A percentile compares a stretch with the other conserved stretches of the same genome.
phyloP scores from a whole-genome alignment of 2,113 vertebrate species.

The Eudyptes chrysolophus region DNA sequence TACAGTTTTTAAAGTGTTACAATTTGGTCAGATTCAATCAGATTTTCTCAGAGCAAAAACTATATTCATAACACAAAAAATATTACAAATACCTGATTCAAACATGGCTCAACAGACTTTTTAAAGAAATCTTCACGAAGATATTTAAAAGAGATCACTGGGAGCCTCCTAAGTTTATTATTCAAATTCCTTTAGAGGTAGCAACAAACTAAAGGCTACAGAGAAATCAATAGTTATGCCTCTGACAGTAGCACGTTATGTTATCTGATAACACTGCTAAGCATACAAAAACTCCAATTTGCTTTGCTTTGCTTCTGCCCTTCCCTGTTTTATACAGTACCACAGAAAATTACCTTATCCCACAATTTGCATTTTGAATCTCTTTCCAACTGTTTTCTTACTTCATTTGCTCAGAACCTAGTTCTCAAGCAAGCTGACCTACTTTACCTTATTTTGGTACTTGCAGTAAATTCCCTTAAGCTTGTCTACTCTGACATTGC shows the following conservation, averaged over 20 bases:
- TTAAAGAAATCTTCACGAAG: not conserved
- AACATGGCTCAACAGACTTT: not conserved
- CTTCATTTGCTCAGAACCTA: conserved; percentile 32
- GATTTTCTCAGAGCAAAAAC: not conserved
- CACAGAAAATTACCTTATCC: not conserved
- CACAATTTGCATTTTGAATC: not conserved
- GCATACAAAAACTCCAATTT: not conserved
- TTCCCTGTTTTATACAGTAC: not conserved
- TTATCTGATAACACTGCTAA: not conserved
- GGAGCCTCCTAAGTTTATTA: not conserved
- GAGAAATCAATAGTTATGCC: not conserved
- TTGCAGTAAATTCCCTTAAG: conserved; percentile 51
- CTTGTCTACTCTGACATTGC: not conserved
- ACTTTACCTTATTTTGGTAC: conserved; percentile 59
- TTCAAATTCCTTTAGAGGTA: not conserved
- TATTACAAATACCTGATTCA: not conserved
- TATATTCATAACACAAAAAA: not conserved
- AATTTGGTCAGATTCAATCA: not conserved
- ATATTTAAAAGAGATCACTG: not conserved
- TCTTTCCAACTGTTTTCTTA: not conserved
- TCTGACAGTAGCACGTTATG: not conserved
- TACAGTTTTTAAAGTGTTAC: not conserved
- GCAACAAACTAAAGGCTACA: not conserved
- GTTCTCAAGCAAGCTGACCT: conserved; percentile 56
- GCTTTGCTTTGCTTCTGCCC: not conserved